Evolutionary conservation across 1,140 invertebrate genomes (phyloP), one percentile per base, ranked within the genome.

Genomic region (Brachionus paranguensis): DNA sequence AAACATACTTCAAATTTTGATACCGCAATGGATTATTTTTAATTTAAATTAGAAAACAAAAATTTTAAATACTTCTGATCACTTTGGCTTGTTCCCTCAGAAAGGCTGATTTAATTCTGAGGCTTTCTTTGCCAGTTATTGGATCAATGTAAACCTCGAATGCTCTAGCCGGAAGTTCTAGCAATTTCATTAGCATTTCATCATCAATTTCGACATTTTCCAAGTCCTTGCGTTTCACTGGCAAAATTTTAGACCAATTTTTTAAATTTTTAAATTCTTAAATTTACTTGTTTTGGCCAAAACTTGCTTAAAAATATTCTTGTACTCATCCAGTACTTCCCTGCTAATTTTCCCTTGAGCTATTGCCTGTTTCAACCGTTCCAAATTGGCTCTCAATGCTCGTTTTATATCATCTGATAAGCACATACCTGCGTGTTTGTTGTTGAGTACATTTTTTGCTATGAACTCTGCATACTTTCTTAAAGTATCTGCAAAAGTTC

Each of bases 61-160:
- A 60, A 20, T 60, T 60, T 5, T 33, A n/a, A 29, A 53, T 68
- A 81, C 78, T 83, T 83, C 79, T 68, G 14, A 68, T 72, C 2
- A 68, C 29, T 83, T 83, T 83, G 20, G 55, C 20, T 72, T 83
- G 41, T 68, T 83, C 60, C 14, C 12, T 45, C 12, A 65, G 27
- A 83, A 55, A 83, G 8, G 27, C 55, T 29, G 55, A 27, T 55
- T 72, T 68, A 14, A 83, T 83, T 68, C 79, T 65, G 12, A 83
- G 29, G 17, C 20, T 47, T 17, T 83, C 79, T 41, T 50, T 47
- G 5, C 79, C 79, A 68, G 60, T 68, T 50, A 50, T 65, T 17
- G 79, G 79, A 83, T 83, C 79, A 37, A 72, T 83, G 17, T 20
- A 83, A 4, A 83, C 47, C 37, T 83, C 79, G 45, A 83, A 83